A percentile compares a stretch with the other conserved stretches of the same genome.
Evolutionary conservation across 2,113 vertebrate species (phyloP).

Genomic region (Rafetus swinhoei): DNA sequence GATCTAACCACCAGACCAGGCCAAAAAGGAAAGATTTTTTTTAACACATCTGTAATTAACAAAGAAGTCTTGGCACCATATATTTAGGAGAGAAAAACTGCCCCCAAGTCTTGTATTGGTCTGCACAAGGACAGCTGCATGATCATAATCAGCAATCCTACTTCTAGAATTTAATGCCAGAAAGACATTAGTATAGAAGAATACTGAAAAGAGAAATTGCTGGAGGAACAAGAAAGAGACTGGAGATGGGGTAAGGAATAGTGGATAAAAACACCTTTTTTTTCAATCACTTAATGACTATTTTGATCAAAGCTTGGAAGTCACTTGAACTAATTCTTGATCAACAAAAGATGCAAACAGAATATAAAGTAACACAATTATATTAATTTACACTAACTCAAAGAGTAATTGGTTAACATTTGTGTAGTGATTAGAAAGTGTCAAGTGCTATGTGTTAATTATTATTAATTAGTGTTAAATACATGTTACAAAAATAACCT

Average conservation of each 20-base stretch:
- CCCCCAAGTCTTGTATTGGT: not conserved
- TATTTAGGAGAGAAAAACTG: not conserved
- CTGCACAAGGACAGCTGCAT: not conserved
- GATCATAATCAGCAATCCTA: not conserved
- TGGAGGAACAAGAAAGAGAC: not conserved
- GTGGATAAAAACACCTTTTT: slow-evolving; percentile 20
- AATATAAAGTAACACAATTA: slow-evolving; percentile 41
- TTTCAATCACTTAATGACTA: slow-evolving; percentile 39
- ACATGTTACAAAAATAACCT: slow-evolving; percentile 14
- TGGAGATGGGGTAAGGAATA: not conserved
- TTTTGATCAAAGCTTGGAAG: slow-evolving; percentile 47
- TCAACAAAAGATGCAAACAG: slow-evolving; percentile 59
- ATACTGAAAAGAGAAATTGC: not conserved
- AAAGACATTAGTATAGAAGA: not conserved
- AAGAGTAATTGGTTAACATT: slow-evolving; percentile 53
- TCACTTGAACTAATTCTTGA: slow-evolving; percentile 46
- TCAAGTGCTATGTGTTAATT: slow-evolving; percentile 31
- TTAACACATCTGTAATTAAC: not conserved
- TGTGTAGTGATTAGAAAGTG: slow-evolving; percentile 49
- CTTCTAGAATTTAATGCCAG: not conserved
- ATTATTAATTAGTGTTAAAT: slow-evolving; percentile 36
- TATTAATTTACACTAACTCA: slow-evolving; percentile 53
- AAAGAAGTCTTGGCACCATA: not conserved
- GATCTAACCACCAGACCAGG: not conserved
- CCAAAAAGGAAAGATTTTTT: not conserved